Percentiles rank a stretch among this genome's conserved stretches.
Conservation (phyloP, 2,888 invertebrate genomes). For the Heliconius aoede region DNA sequence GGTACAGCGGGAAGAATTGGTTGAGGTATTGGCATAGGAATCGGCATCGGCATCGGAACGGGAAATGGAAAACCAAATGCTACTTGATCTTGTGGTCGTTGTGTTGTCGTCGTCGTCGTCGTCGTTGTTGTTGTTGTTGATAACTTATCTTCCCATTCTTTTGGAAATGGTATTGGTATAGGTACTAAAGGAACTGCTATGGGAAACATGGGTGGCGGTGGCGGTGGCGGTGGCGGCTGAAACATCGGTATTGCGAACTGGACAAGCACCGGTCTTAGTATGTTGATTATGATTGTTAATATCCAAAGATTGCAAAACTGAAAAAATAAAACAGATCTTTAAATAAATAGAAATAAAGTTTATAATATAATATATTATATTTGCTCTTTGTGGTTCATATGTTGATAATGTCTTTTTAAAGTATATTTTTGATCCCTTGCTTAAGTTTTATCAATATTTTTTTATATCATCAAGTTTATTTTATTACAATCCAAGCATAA, state of each 20-base stretch:
- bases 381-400: not conserved
- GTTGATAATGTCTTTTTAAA: not conserved
- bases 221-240: constrained; percentile 40
- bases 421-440: not conserved
- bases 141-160: not conserved
- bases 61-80: constrained; percentile 51
- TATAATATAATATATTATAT: not conserved
- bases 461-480: no score
- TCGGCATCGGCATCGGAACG: constrained; percentile 25
- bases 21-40: constrained; percentile 12
- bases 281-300: constrained; percentile 41
- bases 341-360: not conserved
- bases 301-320: constrained; percentile 50
- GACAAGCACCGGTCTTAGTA: constrained; percentile 33
- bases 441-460: not conserved
- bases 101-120: constrained; percentile 45
- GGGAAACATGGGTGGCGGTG: constrained; percentile 43
- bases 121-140: constrained; percentile 28
- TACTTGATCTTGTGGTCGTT: constrained; percentile 34
- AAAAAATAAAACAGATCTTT: constrained; percentile 35
- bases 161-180: constrained; percentile 24
- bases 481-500: no score
- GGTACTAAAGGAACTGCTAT: constrained; percentile 38
- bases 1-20: constrained; percentile 44
- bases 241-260: constrained; percentile 45